phyloP scores from a whole-genome alignment of 2,797 vertebrate genomes.

The Masticophis lateralis region DNA sequence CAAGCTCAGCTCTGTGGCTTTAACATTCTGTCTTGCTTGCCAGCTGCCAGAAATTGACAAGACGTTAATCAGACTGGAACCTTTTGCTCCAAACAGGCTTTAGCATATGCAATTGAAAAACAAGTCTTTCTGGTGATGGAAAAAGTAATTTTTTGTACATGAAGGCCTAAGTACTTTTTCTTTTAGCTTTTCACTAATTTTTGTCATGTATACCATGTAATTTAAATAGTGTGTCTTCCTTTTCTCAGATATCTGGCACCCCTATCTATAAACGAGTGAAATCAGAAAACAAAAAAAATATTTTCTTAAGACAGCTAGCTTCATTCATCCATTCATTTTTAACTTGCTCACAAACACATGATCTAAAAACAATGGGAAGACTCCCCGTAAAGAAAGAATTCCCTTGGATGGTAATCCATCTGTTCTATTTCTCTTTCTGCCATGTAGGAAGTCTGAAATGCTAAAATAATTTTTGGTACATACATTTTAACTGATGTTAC shows the following conservation, averaged over 20 bases:
- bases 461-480: neutral
- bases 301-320: neutral
- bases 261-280: neutral
- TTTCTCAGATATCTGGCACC: neutral
- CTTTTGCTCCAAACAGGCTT: neutral
- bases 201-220: neutral
- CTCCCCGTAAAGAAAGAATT: neutral
- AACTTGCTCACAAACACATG: neutral
- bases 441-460: neutral
- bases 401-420: neutral
- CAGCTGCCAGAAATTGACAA: neutral
- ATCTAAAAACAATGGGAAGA: neutral
- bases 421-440: neutral
- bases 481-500: neutral
- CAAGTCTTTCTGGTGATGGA: neutral
- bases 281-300: neutral
- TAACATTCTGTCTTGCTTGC: neutral
- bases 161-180: neutral
- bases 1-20: neutral
- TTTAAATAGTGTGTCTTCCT: neutral
- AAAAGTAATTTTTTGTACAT: neutral
- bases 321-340: neutral
- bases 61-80: neutral
- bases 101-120: neutral
- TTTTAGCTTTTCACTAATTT: neutral